Percentiles rank a stretch among this genome's conserved stretches.
These are phyloP conservation scores for Callosobruchus maculatus DNA, from an alignment of 2,888 invertebrate genomes.

Conservation along the genomic window DNA sequence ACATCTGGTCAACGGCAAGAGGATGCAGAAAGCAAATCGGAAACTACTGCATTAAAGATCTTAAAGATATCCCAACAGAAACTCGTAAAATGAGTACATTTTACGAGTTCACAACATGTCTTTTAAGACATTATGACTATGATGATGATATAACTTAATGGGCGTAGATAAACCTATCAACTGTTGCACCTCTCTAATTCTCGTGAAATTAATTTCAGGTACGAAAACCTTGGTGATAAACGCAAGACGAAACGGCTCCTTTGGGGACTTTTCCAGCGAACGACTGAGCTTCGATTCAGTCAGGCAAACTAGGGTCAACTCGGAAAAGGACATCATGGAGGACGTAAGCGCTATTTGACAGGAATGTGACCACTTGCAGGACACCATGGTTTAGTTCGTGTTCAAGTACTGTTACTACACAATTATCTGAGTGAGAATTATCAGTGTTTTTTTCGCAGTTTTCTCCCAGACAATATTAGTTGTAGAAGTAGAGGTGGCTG, in stretches of 20 bases:
- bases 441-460: neutral
- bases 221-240: constrained; percentile 70
- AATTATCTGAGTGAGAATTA: neutral
- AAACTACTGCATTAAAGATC: too few relatives aligned
- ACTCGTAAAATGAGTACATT: too few relatives aligned
- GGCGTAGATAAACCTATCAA: too few relatives aligned
- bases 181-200: too few relatives aligned
- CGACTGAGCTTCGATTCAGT: constrained; percentile 68
- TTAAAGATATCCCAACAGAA: too few relatives aligned
- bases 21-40: too few relatives aligned
- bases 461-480: neutral
- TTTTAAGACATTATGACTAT: too few relatives aligned
- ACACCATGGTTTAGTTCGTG: constrained; percentile 43
- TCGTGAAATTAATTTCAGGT: neutral
- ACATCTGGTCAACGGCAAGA: too few relatives aligned
- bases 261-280: constrained; percentile 61
- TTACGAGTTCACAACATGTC: too few relatives aligned
- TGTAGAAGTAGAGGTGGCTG: neutral
- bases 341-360: constrained; percentile 47
- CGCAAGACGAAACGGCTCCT: constrained; percentile 63
- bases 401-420: neutral
- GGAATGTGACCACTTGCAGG: constrained; percentile 42
- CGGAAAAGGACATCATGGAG: constrained; percentile 45
- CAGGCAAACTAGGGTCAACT: constrained; percentile 59
- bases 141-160: too few relatives aligned